These are phyloP conservation scores for Acronicta psi DNA, from an alignment of 2,888 invertebrate species.

Conservation along the genomic window DNA sequence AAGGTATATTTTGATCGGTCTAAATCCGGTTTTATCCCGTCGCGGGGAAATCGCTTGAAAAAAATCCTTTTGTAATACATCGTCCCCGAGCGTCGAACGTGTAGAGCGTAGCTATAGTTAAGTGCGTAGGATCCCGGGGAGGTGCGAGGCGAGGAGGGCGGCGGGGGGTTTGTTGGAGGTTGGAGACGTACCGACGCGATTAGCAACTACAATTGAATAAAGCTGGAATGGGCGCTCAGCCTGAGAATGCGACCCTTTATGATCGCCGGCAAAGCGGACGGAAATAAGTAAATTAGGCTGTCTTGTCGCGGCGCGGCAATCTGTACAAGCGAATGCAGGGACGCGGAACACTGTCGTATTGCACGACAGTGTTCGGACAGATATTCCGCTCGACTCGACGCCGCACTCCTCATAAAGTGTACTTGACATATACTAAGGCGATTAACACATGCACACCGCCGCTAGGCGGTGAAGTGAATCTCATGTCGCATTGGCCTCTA, in stretches of 20 bases:
- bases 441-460: too few species aligned
- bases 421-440: too few species aligned
- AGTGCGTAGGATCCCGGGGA: neutral
- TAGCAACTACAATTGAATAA: constrained; percentile 48
- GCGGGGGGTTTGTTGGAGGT: neutral
- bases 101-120: constrained; percentile 27
- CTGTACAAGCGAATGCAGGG: neutral
- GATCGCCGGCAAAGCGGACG: constrained; percentile 34
- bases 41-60: constrained; percentile 43
- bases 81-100: constrained; percentile 14
- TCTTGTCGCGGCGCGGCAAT: constrained; percentile 26
- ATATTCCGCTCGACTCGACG: too few species aligned
- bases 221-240: constrained; percentile 25
- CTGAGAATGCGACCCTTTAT: constrained; percentile 33
- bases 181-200: constrained; percentile 7
- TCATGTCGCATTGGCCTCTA: too few species aligned
- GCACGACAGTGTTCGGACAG: neutral
- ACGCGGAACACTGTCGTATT: neutral
- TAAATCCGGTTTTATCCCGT: constrained; percentile 49
- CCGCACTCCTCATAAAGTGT: too few species aligned
- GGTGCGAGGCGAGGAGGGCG: neutral
- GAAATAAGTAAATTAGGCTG: constrained; percentile 49
- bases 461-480: too few species aligned
- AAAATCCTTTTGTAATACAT: constrained; percentile 49
- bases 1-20: constrained; percentile 37